phyloP scores from a whole-genome alignment of 2,113 vertebrate species.

The Malurus cyaneus region DNA sequence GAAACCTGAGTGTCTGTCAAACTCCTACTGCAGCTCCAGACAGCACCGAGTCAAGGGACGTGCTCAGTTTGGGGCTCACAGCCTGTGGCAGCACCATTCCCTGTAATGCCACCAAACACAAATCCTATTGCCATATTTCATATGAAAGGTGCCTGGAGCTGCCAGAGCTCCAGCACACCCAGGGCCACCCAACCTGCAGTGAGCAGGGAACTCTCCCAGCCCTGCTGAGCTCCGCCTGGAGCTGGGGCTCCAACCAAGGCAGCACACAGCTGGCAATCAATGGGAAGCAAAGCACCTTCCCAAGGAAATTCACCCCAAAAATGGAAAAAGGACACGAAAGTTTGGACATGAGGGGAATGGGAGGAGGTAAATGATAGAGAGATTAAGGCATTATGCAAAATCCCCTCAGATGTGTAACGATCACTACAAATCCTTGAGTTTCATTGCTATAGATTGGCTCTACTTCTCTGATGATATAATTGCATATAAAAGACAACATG shows the following conservation, averaged over 20 bases:
- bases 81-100: fast-evolving
- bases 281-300: background rate
- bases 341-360: background rate
- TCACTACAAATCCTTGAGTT: background rate
- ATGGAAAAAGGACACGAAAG: fast-evolving
- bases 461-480: background rate
- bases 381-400: background rate
- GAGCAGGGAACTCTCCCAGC: background rate
- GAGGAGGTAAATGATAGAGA: background rate
- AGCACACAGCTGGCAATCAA: background rate
- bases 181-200: fast-evolving
- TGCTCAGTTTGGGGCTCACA: background rate
- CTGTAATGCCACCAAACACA: fast-evolving
- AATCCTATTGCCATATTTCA: fast-evolving
- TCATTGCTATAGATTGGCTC: background rate
- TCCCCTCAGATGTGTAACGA: background rate
- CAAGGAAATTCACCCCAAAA: background rate
- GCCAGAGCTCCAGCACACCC: background rate
- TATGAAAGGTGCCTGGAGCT: fast-evolving
- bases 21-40: background rate
- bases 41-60: background rate
- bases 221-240: background rate
- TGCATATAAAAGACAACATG: background rate
- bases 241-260: background rate
- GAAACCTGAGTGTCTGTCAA: background rate